Evolutionary conservation across 2,888 invertebrate species (phyloP), one percentile per base, ranked within the genome.

Genomic region (Argynnis bischoffii): DNA sequence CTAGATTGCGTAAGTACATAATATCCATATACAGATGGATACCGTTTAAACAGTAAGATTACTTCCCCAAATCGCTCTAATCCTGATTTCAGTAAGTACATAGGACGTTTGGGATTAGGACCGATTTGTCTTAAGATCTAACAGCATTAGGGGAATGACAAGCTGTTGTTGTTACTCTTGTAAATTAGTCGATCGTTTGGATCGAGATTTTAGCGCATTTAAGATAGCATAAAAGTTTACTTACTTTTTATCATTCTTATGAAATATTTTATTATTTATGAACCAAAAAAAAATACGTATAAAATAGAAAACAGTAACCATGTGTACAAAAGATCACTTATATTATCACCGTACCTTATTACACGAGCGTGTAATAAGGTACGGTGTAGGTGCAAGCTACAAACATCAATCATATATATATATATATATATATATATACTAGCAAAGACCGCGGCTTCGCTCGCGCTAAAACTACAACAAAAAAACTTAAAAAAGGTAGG

Each of bases 41-140:
- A 56, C 15, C 41, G 15, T 67, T 67, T 56, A 51, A 51, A n/a
- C 46, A 47, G 31, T 21, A 31, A 54, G 61, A 66, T 53, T 57
- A 60, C 63, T 68, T 67, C 71, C 72, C 68, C 63, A 66, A 71
- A 72, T 72, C 70, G 72, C 73, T 73, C 74, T 71, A 72, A 72
- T 74, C 72, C 71, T 54, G 69, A 64, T 69, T 67, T 63, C 64
- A 65, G 69, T 69, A 66, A 65, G 69, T 67, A 67, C 64, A 63
- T 67, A 72, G 69, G 68, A 68, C 69, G 68, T 66, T 69, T 55
- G 57, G 69, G 69, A 71, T 74, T 72, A 72, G 35, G 63, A 50
- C 14, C 69, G 69, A 74, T 74, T 74, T 74, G 72, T 74, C 74
- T 72, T 72, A 66, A 72, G 67, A 72, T 69, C 69, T 63, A 55